Base-by-base conservation (phyloP, 2,797 vertebrate species). In the Martes flavigula region DNA sequence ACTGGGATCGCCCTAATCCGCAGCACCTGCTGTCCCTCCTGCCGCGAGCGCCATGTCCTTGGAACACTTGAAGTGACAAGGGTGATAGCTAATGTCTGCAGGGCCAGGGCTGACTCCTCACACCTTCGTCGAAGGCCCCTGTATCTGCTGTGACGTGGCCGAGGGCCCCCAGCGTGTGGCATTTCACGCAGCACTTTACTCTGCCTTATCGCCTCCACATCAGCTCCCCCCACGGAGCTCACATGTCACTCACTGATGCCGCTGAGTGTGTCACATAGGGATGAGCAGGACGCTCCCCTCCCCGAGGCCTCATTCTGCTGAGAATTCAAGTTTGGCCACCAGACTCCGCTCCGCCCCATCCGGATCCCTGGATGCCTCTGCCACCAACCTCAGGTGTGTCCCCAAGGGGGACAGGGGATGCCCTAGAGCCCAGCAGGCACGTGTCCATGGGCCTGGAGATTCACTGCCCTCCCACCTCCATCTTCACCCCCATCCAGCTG, bases 301-400 rank as follows among this genome's bases (percentile, higher is more conserved):
- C 56, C 23, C 0, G 10, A 77, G 30, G 32, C 56, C 40, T 48
- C 8, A 2, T 60, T 46, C 18, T 35, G 4, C 7, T 32, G 27
- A 14, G 62, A 11, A 81, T 23, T 40, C 56, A 38, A 64, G 73
- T 56, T 66, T 1, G 18, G 25, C 32, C 4, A 4, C 17, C 46
- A 8, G 60, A 18, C 46, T 4, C n/a, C 0, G 0, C 21, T 32
- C 58, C 8, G 32, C 8, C 3, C 15, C 0, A 10, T 4, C 10
- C 0, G 17, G 3, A 15, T 12, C 14, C 8, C 88, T 68, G 48
- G 27, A 25, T 1, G 10, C 79, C 77, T 21, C 54, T 38, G 15
- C 54, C 1, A 40, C 68, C 51, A 13, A 4, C 27, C 51, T 3
- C 27, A 30, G 27, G 51, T 9, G 35, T 21, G 15, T 38, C 51